Evolutionary conservation across 2,797 vertebrate genomes (phyloP), one percentile per base, ranked within the genome.

Genomic region (Ptychobarbus kaznakovi): DNA sequence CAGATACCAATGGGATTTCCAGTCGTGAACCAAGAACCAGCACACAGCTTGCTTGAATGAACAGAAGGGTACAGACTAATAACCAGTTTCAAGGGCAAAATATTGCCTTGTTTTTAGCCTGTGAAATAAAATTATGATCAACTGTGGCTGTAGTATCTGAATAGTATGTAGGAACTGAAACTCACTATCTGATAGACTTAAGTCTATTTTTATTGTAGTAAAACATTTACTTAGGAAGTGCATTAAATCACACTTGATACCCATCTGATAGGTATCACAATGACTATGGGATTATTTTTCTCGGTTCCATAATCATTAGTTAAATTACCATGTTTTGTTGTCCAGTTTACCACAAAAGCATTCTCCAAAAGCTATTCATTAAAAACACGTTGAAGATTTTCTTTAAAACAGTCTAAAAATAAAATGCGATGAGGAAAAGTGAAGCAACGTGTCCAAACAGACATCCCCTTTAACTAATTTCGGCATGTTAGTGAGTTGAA

Each of bases 1-100:
- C 72, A 83, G 49, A 88, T 81, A 75, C 79, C 81, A 66, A 12
- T 58, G 46, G 28, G 75, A 74, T 83, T 81, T 78, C 32, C 63
- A 87, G 49, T 35, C 12, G 69, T 53, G 51, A 69, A 84, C 25
- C 53, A 63, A 72, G 10, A 74, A 38, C 15, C 40, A 56, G n/a
- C 49, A 32, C 42, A 56, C 80, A 46, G 32, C 3, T 25, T 69
- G 65, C 7, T 25, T 51, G 46, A 38, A 79, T 70, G 61, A 63
- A 6, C 13, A 49, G 13, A 63, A 49, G 35, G 20, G 5, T 82
- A 44, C 11, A 58, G 77, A 80, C 77, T 22, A 35, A 44, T 73
- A 46, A 63, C n/a, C 3, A 0, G 1, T 76, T 83, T 66, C 32
- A 66, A 42, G 13, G 28, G 44, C 28, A 83, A 65, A 75, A 40